phyloP scores from a whole-genome alignment of 2,113 vertebrate species.

The Vombatus ursinus region DNA sequence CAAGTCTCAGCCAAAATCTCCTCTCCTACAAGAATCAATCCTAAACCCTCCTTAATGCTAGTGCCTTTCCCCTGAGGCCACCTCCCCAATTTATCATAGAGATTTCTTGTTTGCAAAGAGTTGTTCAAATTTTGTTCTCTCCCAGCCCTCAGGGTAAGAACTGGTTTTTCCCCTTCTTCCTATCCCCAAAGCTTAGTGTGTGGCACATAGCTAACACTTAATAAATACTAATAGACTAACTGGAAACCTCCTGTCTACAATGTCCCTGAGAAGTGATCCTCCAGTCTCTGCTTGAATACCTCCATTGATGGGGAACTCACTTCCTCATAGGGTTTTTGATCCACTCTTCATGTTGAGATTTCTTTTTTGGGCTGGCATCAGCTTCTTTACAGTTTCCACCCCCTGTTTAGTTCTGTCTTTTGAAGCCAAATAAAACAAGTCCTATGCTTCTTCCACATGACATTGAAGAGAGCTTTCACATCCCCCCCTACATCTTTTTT shows the following conservation, averaged over 20 bases:
- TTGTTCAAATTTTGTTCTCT: neutral
- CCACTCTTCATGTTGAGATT: neutral
- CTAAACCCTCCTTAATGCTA: neutral
- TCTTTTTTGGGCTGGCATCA: neutral
- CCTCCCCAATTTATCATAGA: neutral
- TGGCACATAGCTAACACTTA: neutral
- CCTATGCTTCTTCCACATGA: neutral
- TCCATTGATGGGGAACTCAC: neutral
- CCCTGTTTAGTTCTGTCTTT: neutral
- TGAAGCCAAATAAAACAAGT: neutral
- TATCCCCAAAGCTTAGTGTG: too few species aligned
- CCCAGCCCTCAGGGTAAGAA: too few species aligned
- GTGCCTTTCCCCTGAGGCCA: neutral
- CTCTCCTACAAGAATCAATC: neutral
- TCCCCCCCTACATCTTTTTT: neutral
- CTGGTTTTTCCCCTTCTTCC: too few species aligned
- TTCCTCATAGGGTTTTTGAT: neutral
- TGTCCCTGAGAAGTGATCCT: neutral
- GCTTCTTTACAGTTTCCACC: neutral
- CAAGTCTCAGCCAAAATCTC: too few species aligned
- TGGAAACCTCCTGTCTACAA: neutral
- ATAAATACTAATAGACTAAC: neutral
- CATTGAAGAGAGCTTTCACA: neutral
- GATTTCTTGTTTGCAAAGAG: neutral
- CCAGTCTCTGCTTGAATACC: neutral